Evolutionary conservation across 2,888 invertebrate genomes (phyloP).

Genomic region (Drosophila anomalipes): DNA sequence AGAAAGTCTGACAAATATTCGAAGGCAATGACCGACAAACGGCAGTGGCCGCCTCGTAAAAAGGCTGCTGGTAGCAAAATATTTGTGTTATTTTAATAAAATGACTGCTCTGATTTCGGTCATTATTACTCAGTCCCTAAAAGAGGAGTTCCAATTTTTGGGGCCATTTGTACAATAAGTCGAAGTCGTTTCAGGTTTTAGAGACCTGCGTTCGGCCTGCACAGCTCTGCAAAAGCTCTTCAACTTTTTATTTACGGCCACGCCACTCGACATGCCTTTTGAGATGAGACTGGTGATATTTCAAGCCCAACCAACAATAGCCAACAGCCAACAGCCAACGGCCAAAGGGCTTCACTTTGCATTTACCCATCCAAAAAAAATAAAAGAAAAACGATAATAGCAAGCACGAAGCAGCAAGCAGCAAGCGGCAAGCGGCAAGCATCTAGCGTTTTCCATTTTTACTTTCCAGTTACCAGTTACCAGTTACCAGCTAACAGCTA

Average conservation of each 20-base stretch:
- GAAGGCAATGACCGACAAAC: slow-evolving; percentile 71
- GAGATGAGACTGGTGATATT: slow-evolving; percentile 57
- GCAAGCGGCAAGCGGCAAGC: slow-evolving; percentile 5
- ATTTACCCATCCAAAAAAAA: slow-evolving; percentile 35
- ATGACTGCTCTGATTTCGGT: slow-evolving; percentile 72
- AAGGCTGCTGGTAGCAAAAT: slow-evolving; percentile 64
- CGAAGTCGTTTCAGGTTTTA: slow-evolving; percentile 18
- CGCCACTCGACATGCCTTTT: slow-evolving; percentile 31
- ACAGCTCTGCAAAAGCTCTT: slow-evolving; percentile 18
- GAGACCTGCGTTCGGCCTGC: not conserved
- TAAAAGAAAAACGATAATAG: not conserved
- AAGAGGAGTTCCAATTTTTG: slow-evolving; percentile 1
- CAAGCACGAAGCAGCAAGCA: not conserved
- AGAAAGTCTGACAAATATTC: slow-evolving; percentile 35
- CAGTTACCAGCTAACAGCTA: slow-evolving; percentile 12
- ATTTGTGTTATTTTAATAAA: slow-evolving; percentile 78
- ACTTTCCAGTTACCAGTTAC: slow-evolving; percentile 28
- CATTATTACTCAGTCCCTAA: slow-evolving; percentile 55
- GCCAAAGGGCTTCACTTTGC: slow-evolving; percentile 55
- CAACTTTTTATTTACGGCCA: slow-evolving; percentile 46
- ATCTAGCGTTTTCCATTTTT: slow-evolving; percentile 18
- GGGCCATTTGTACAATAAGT: not conserved
- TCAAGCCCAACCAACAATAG: slow-evolving; percentile 34
- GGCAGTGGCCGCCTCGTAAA: slow-evolving; percentile 50
- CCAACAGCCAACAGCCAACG: not conserved